Evolutionary conservation across 2,888 invertebrate species (phyloP).

Genomic region (Drepana falcataria): DNA sequence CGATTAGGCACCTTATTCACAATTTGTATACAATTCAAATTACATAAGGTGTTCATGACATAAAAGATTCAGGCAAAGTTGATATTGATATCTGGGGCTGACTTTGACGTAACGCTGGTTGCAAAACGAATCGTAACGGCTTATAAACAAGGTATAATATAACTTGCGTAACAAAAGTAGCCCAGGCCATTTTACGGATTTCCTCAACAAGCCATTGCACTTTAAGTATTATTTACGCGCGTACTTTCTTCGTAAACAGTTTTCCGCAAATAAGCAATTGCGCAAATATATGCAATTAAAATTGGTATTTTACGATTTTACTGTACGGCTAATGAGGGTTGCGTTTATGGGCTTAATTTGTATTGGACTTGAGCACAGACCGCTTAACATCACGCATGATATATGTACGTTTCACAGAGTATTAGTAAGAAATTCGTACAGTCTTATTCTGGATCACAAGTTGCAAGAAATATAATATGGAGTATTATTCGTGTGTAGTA

Average conservation of each 20-base stretch:
- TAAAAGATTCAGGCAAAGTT: slow-evolving; percentile 1
- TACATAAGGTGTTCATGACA: slow-evolving; percentile 25
- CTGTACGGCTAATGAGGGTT: background rate
- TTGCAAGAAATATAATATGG: no score
- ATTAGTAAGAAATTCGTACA: no score
- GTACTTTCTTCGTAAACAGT: slow-evolving; percentile 11
- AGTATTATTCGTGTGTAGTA: no score
- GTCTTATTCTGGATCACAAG: no score
- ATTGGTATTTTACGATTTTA: slow-evolving; percentile 8
- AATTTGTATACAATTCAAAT: slow-evolving; percentile 17
- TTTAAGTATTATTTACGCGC: slow-evolving; percentile 8
- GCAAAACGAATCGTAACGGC: slow-evolving; percentile 20
- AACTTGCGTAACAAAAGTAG: slow-evolving; percentile 38
- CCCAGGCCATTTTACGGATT: slow-evolving; percentile 48
- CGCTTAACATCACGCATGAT: no score
- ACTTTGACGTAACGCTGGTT: slow-evolving; percentile 27
- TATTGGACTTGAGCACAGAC: background rate
- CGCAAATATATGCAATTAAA: slow-evolving; percentile 15
- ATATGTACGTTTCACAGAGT: no score
- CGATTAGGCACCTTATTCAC: slow-evolving; percentile 22
- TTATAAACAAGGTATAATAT: slow-evolving; percentile 21
- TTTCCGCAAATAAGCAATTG: slow-evolving; percentile 11
- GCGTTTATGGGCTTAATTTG: background rate
- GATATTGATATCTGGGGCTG: slow-evolving; percentile 8
- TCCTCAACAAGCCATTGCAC: slow-evolving; percentile 37